Evolutionary conservation across 2,888 invertebrate species (phyloP).

Genomic region (Gymnocheta viridis): DNA sequence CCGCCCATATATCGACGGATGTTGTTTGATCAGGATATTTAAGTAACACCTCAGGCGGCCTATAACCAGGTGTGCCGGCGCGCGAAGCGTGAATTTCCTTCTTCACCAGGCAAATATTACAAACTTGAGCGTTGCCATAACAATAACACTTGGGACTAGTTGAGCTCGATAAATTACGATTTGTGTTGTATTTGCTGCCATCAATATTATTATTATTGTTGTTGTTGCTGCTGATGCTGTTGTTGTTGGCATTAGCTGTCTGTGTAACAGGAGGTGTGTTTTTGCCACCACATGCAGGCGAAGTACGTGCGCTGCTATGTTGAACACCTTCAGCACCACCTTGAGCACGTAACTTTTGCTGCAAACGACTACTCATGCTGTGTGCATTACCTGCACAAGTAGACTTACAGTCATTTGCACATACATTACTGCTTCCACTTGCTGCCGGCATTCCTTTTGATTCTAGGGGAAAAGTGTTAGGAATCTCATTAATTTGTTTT

Average conservation of each 20-base stretch:
- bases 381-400: conserved; percentile 68
- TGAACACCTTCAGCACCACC: conserved; percentile 46
- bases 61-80: conserved; percentile 94
- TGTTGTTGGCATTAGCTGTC: background rate
- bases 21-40: conserved; percentile 91
- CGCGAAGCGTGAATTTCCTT: conserved; percentile 88
- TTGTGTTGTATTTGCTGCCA: conserved; percentile 77
- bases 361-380: conserved; percentile 71
- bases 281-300: conserved; percentile 42
- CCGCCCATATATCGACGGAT: conserved; percentile 95
- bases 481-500: conserved; percentile 79
- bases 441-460: conserved; percentile 42
- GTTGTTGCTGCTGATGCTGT: conserved; percentile 8
- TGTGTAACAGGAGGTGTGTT: conserved; percentile 28
- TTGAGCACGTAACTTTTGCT: conserved; percentile 71
- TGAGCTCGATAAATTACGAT: conserved; percentile 71
- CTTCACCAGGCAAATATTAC: conserved; percentile 86
- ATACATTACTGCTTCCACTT: conserved; percentile 33
- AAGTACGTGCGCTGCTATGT: conserved; percentile 31
- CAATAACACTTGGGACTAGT: conserved; percentile 84
- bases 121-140: conserved; percentile 86
- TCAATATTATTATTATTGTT: conserved; percentile 10
- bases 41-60: conserved; percentile 92
- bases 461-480: conserved; percentile 60
- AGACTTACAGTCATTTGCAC: conserved; percentile 42